Evolutionary conservation across 2,888 invertebrate species (phyloP), one percentile per base, ranked within the genome.

Genomic region (Dioctria linearis): DNA sequence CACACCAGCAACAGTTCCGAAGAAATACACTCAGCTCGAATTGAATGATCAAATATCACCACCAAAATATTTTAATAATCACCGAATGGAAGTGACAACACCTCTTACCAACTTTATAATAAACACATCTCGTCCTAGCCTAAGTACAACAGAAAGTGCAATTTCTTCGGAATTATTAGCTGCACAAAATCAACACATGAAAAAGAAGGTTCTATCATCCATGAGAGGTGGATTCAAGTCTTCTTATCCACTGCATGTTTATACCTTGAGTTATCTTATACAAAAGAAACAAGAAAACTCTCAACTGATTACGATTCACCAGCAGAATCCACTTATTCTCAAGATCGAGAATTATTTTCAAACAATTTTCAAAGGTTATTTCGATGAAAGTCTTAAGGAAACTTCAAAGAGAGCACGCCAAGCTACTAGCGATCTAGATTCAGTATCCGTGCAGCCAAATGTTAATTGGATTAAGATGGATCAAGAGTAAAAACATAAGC

Each of bases 171-270:
- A 61, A 25, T n/a, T 39, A 2, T 46, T 46, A 49, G 11, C 42
- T 42, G 59, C 67, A n/a, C 67, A 67, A 8, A 59, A 57, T 37
- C 13, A 46, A 9, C 25, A 54, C 43, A 11, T 59, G 2, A 43
- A 39, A 37, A 43, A 69, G 43, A 79, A 39, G 37, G 43, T 69
- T 11, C 54, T 67, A 9, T 79, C 79, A 37, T 42, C 67, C 39
- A 59, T 67, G 54, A 54, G 59, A 9, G 79, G 67, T 46, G 79
- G 79, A 4, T 79, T 79, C 59, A 67, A 69, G 37, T 43, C 79
- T 11, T 69, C 37, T 6, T 67, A 67, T 57, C 79, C 79, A n/a
- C 3, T 79, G 42, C 67, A 54, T 9, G 25, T 79, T 59, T 79
- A 79, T 25, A 79, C 79, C 25, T 57, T 79, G 37, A 79, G 46